These are phyloP conservation scores for Lepidocyrtoides sp. DNA, from an alignment of 2,888 invertebrate genomes.

Conservation along the genomic window DNA sequence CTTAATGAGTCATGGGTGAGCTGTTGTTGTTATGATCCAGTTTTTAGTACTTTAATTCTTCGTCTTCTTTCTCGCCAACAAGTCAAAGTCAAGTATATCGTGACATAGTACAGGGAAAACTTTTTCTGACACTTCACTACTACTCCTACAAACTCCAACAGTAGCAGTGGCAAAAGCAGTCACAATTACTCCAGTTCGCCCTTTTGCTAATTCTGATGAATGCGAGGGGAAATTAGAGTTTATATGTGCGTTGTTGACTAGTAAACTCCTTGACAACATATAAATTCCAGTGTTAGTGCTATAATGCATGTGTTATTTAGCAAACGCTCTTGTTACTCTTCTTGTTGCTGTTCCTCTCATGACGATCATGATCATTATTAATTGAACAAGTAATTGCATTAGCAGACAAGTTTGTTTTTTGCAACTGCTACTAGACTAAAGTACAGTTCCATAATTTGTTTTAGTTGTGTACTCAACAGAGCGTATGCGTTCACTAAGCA, in stretches of 20 bases:
- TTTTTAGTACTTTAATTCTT: not conserved
- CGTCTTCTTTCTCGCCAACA: not conserved
- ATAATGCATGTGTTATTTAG: slow-evolving; percentile 34
- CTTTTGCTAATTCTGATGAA: slow-evolving; percentile 48
- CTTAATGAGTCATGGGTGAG: slow-evolving; percentile 57
- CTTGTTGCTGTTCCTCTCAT: not conserved
- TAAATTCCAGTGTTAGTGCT: slow-evolving; percentile 22
- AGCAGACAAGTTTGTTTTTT: slow-evolving; percentile 47
- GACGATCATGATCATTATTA: slow-evolving; percentile 59
- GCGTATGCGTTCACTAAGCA: not conserved
- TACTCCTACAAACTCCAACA: not conserved
- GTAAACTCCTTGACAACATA: slow-evolving; percentile 27
- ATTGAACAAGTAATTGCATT: slow-evolving; percentile 75
- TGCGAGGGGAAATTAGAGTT: slow-evolving; percentile 53
- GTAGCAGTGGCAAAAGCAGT: not conserved
- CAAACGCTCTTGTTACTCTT: slow-evolving; percentile 3
- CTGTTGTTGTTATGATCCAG: slow-evolving; percentile 25
- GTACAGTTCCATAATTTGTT: not conserved
- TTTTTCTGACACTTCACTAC: slow-evolving; percentile 16
- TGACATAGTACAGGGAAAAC: slow-evolving; percentile 38
- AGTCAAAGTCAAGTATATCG: slow-evolving; percentile 4
- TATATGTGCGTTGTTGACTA: slow-evolving; percentile 12
- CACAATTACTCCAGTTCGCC: slow-evolving; percentile 12
- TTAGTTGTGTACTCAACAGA: not conserved
- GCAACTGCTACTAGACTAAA: not conserved